Evolutionary conservation across 53 echinoderm and acorn worm genomes (phyloP), one percentile per base, ranked within the genome.

Genomic region (Paracentrotus lividus): DNA sequence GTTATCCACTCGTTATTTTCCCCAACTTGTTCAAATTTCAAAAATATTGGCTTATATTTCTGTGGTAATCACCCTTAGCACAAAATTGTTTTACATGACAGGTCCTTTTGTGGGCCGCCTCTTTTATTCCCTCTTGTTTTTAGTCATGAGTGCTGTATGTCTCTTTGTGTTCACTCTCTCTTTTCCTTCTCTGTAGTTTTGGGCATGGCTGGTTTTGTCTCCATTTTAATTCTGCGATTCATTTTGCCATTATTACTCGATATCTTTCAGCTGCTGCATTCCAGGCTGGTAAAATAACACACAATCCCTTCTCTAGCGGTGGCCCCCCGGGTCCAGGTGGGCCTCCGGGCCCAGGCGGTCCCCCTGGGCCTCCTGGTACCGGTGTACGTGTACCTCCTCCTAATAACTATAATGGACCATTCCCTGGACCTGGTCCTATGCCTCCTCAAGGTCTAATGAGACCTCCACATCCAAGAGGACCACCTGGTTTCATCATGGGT

Each of bases 231-330:
- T n/a, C n/a, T n/a, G n/a, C n/a, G n/a, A n/a, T 21, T 47, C 18
- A 3, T 29, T 84, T 24, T 93, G 36, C 27, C 34, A 14, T 42
- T 44, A 18, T 81, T 88, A 6, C 49, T 44, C 31, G 14, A 10
- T 61, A 65, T 45, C 49, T 68, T 49, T 23, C 93, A 98, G 98
- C 98, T 94, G 98, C 97, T 90, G 98, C 98, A 91, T 98, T 96
- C 93, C 97, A 98, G 88, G 96, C 97, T 3, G 98, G 98, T 29
- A 98, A 98, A 84, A 98, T 98, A 53, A 92, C 94, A 56, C 96
- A 96, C 96, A 98, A 98, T 65, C 98, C 98, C 12, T 98, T 98
- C 96, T 67, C 94, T 4, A 93, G 56, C 13, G 94, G 86, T 23
- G 96, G 91, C 5, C 93, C 95, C 5, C 95, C 95, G 0, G 87